Conservation (phyloP, 2,113 vertebrate genomes). For the Clinocottus analis region DNA sequence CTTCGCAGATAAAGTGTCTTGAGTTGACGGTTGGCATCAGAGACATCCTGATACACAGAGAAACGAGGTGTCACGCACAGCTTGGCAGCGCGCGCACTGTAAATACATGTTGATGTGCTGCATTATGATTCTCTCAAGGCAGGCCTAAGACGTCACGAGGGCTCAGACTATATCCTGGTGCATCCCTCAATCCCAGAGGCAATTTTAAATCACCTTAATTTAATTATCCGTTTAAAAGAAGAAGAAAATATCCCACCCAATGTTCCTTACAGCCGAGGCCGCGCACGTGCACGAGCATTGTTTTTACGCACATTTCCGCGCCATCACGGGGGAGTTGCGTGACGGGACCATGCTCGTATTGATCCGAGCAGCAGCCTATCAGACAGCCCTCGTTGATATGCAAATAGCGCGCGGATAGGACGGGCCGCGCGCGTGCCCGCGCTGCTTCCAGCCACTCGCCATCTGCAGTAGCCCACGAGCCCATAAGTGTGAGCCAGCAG, state of each 20-base stretch:
- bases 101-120: not conserved
- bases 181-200: constrained; percentile 26
- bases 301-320: not conserved
- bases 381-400: constrained; percentile 49
- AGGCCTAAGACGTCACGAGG: not conserved
- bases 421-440: constrained; percentile 3
- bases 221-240: constrained; percentile 18
- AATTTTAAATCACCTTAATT: constrained; percentile 36
- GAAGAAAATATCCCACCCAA: not conserved
- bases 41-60: constrained; percentile 7
- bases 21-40: constrained; percentile 22
- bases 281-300: not conserved
- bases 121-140: not conserved
- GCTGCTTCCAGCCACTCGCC: constrained; percentile 37
- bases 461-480: constrained; percentile 52
- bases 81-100: not conserved
- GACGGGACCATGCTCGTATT: constrained; percentile 14
- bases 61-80: not conserved
- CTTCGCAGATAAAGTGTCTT: no score
- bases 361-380: constrained; percentile 45
- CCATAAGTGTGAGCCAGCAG: constrained; percentile 58
- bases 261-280: not conserved
- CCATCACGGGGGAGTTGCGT: not conserved
- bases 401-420: constrained; percentile 49
- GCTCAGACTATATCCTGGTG: constrained; percentile 12